Evolutionary conservation across 2,113 vertebrate species (phyloP).

Genomic region (Neolamprologus variostigma): DNA sequence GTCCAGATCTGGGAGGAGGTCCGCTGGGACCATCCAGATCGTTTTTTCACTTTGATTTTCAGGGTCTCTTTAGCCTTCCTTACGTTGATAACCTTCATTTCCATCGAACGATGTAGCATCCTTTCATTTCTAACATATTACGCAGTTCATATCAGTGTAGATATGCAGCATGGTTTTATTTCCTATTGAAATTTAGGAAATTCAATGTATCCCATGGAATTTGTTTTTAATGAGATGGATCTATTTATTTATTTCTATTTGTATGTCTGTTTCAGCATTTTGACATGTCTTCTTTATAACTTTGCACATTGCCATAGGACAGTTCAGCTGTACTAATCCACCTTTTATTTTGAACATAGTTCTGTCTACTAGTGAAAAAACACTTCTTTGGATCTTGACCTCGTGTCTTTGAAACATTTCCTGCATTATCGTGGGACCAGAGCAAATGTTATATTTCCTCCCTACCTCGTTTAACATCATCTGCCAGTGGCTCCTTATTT

Average conservation of each 20-base stretch:
- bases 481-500: slow-evolving; percentile 22
- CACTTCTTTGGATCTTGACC: not conserved
- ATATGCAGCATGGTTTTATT: not conserved
- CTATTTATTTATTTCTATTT: not conserved
- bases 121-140: not conserved
- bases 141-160: not conserved
- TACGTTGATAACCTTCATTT: not conserved
- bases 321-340: not conserved
- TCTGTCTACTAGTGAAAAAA: not conserved
- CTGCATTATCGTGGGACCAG: not conserved
- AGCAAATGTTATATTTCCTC: not conserved
- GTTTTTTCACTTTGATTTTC: not conserved
- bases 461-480: slow-evolving; percentile 7
- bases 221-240: not conserved
- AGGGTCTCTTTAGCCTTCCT: not conserved
- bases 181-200: not conserved
- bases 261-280: not conserved
- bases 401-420: not conserved
- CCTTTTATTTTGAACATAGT: not conserved
- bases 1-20: not conserved
- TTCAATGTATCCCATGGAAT: not conserved
- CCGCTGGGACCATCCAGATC: not conserved
- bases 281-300: not conserved
- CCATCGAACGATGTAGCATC: not conserved
- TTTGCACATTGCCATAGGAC: not conserved